Evolutionary conservation across 2,888 invertebrate species (phyloP).

Genomic region (Sceliomorpha sp.): DNA sequence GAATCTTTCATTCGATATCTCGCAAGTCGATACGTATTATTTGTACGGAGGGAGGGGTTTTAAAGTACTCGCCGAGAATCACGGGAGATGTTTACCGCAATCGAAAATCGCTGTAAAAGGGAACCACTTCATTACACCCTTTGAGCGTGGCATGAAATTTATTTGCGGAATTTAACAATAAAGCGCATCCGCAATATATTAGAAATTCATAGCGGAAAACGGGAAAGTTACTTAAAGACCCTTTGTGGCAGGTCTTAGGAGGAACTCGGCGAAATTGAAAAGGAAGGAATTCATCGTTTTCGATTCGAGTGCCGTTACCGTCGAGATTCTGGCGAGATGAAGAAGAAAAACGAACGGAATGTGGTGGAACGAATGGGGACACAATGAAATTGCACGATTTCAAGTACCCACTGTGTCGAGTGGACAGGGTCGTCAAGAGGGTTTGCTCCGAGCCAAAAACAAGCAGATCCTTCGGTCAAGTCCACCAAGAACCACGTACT

Average conservation of each 20-base stretch:
- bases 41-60: too few relatives aligned
- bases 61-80: too few relatives aligned
- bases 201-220: constrained; percentile 15
- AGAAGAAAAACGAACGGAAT: constrained; percentile 49
- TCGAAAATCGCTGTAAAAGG: too few relatives aligned
- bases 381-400: constrained; percentile 43
- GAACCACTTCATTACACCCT: too few relatives aligned
- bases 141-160: too few relatives aligned
- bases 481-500: constrained; percentile 23
- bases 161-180: too few relatives aligned
- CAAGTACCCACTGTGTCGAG: constrained; percentile 31
- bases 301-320: constrained; percentile 39
- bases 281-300: constrained; percentile 52
- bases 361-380: constrained; percentile 34
- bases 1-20: too few relatives aligned
- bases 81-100: too few relatives aligned
- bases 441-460: constrained; percentile 32
- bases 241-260: constrained; percentile 8
- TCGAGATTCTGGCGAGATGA: constrained; percentile 45
- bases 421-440: constrained; percentile 25
- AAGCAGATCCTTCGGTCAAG: constrained; percentile 12
- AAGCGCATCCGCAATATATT: too few relatives aligned
- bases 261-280: constrained; percentile 41
- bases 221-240: constrained; percentile 15
- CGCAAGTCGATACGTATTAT: too few relatives aligned